Evolutionary conservation across 1,140 invertebrate genomes (phyloP), one percentile per base, ranked within the genome.

Genomic region (Drosophila sp.): DNA sequence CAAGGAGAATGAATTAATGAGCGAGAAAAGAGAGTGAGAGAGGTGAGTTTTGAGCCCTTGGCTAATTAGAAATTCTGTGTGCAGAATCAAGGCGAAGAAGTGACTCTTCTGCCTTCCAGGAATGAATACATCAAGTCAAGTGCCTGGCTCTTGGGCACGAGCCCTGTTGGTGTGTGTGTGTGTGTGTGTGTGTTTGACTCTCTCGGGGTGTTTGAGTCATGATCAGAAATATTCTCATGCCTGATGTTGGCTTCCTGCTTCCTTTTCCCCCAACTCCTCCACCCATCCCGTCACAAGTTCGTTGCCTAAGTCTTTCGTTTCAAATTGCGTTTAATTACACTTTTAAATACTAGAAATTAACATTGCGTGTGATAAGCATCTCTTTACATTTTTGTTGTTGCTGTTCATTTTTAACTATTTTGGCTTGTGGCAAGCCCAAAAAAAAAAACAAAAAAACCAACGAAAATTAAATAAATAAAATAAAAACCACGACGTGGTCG

Each of bases 251-350:
- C 70, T 89, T 89, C 84, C 84, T 89, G 84, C 84, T 89, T 89
- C 84, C 84, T 89, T 89, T 89, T 35, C 11, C 30, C 1, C 44
- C 57, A 27, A 11, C 47, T 32, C 23, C 17, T 5, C 2, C 1
- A 30, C 2, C 2, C 10, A 0, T 0, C 10, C 7, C 2, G 29
- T 41, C 63, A 11, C 60, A 69, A 74, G 87, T 90, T 90, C 32
- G 87, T 68, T 80, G 74, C 75, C 82, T 81, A 68, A 90, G 87
- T 90, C 87, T 90, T 90, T 90, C 65, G 77, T 90, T 84, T 86
- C 76, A 87, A 87, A 87, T 87, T 80, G 80, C 76, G 84, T 89
- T 50, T 87, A 87, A 87, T 87, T 87, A 87, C 84, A 75, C 80
- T 87, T 87, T 87, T 87, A 87, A 86, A 86, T 86, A 80, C 79